Base-by-base conservation (phyloP, 2,888 invertebrate genomes). In the Gonocerus acuteangulatus region DNA sequence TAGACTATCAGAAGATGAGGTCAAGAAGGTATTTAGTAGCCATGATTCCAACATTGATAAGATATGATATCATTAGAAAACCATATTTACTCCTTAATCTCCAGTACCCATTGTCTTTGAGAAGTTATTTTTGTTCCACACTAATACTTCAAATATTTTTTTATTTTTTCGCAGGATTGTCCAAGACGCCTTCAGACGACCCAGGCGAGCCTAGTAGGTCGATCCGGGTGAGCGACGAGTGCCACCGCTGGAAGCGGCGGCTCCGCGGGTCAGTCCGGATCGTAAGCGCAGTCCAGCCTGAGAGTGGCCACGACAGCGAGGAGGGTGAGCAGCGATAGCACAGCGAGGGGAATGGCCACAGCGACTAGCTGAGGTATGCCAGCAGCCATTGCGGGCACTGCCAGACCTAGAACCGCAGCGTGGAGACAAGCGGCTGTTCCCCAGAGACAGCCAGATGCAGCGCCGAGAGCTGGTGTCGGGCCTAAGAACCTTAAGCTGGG, bases 191-290 rank as follows among this genome's bases (percentile, higher is more conserved):
- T n/a, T 77, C 78, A 82, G 70, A 80, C 79, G 63, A 80, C 76
- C 82, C 82, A 82, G 22, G 81, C 82, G 6, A 82, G 48, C 6
- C 62, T 44, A 9, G 60, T 65, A 34, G 64, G 54, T 18, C 62
- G 56, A 21, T 65, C 64, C 7, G 62, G 60, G 1, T 61, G 52
- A 4, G 70, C 70, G 21, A 70, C 68, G 2, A 74, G 71, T 51
- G 73, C 73, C 58, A 70, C 70, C 18, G 68, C 70, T 45, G 72
- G 69, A 72, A 75, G 69, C 64, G 75, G 74, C 73, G 75, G 71
- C 0, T 76, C 61, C 54, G 60, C 67, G 61, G 70, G 70, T 71
- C 71, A 70, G 68, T 71, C 71, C 2, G 71, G 71, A 56, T 71
- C 71, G 56, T 71, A 69, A 48, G 65, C 58, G 65, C 70, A 70